Base-by-base conservation (phyloP, 1,140 invertebrate species). In the Phocides pigmalion region DNA sequence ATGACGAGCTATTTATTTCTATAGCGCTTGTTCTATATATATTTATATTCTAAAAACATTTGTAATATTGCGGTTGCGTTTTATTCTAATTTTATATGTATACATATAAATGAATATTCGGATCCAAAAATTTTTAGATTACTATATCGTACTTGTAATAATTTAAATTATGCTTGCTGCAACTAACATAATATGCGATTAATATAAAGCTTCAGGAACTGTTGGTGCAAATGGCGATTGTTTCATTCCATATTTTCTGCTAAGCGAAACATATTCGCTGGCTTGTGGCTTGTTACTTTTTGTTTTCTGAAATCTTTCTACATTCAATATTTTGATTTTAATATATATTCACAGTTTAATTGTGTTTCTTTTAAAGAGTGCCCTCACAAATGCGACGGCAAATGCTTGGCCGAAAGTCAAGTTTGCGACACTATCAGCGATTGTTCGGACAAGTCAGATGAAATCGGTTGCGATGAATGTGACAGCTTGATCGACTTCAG, bases 401-500 rank as follows among this genome's bases (percentile, higher is more conserved):
- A 59, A 51, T 94, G 93, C 74, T 49, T 92, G 62, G 78, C 86
- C 54, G 78, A 76, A 11, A 66, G 69, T 5, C 83, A 84, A 20
- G 89, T 91, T 46, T 94, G 94, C 69, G 85, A 94, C 70, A 80
- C 81, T 3, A 62, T 68, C 2, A 32, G 22, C 19, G 93, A 94
- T 66, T 94, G 94, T 74, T 76, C 72, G 3, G 94, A 95, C 70
- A 93, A 93, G 63, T 88, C 87, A 8, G 94, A 95, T 69, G 94
- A 94, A 73, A 49, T 73, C 0, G 81, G 89, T 11, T 95, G 94
- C 70, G 72, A 81, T 68, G 70, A 84, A 15, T 90, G 87, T 62
- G 74, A 83, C 35, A 68, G 79, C 12, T 71, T 78, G 0, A 58
- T 75, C 11, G 83, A 89, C 70, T 90, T 87, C 71, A 87, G 86